Evolutionary conservation across 2,888 invertebrate species (phyloP), one percentile per base, ranked within the genome.

Genomic region (Junonia oenone): DNA sequence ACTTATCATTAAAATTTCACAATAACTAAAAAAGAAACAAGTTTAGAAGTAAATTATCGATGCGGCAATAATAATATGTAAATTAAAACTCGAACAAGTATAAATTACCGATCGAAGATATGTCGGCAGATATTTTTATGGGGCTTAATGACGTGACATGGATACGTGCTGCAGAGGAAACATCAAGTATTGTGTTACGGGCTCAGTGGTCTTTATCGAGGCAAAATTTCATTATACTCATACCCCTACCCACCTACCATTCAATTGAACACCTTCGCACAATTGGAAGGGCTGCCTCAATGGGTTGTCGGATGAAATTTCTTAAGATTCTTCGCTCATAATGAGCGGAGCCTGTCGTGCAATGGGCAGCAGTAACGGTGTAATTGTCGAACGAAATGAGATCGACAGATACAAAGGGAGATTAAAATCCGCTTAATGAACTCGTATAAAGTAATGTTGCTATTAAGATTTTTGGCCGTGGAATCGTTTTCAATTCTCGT

Each of bases 261-360:
- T 89, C 85, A 88, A 87, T 85, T 77, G 85, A 87, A 90, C 90
- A 90, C 90, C 90, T 90, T 80, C 81, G 71, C 78, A 90, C 88
- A 90, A 89, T 87, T 82, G 83, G 82, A 77, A 84, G 84, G 89
- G 88, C 76, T 78, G 83, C 79, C 76, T 88, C 81, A 89, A 90
- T 89, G 83, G 89, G 84, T 84, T 85, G 83, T 81, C 82, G 85
- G 88, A 89, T 89, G 83, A 89, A 88, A 89, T 89, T 89, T 89
- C 89, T 89, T 85, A 87, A 86, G 83, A 84, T 85, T 86, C 84
- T 83, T 81, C 83, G 74, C 75, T 81, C 77, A 87, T 88, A 83
- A 88, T 86, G 84, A 87, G 82, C 80, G 75, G 74, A 79, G 78
- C 74, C 78, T 83, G 81, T 83, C 87, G 82, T 84, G 83, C 86